A percentile compares a stretch with the other conserved stretches of the same genome.
These are phyloP conservation scores for Creontiades dilutus DNA, from an alignment of 2,888 invertebrate species.

Conservation along the genomic window DNA sequence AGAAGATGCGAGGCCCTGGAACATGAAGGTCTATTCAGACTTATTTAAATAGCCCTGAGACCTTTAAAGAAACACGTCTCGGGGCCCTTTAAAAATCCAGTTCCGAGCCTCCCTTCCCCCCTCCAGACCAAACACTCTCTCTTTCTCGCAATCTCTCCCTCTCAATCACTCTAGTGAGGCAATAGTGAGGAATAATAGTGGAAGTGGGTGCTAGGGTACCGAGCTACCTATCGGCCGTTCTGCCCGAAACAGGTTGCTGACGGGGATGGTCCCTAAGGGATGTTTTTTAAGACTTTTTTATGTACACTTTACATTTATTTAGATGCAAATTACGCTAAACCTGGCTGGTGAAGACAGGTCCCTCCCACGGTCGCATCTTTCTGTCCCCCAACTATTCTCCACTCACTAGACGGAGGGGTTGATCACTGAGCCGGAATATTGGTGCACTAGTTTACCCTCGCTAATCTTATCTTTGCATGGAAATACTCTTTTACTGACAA, in stretches of 20 bases:
- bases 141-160: not conserved
- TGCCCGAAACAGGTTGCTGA: constrained; percentile 1
- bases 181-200: constrained; percentile 27
- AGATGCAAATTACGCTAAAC: constrained; percentile 23
- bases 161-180: not conserved
- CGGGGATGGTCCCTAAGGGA: not conserved
- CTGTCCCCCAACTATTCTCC: not conserved
- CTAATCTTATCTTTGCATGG: too few species aligned
- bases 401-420: not conserved
- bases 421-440: not conserved
- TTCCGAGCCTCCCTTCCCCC: not conserved
- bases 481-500: too few species aligned
- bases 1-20: not conserved
- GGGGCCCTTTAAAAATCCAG: constrained; percentile 31
- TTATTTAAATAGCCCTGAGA: constrained; percentile 27
- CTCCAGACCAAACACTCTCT: not conserved
- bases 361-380: constrained; percentile 12
- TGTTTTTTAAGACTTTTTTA: not conserved
- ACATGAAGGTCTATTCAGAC: constrained; percentile 33
- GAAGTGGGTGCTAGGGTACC: not conserved
- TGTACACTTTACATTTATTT: constrained; percentile 5
- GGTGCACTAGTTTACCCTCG: not conserved
- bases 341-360: not conserved
- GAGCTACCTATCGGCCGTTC: constrained; percentile 7
- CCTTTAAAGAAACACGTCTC: constrained; percentile 36